Percentiles rank a stretch among this genome's conserved stretches.
Conservation (phyloP, 2,888 invertebrate species). For the Drosophila sordidula region DNA sequence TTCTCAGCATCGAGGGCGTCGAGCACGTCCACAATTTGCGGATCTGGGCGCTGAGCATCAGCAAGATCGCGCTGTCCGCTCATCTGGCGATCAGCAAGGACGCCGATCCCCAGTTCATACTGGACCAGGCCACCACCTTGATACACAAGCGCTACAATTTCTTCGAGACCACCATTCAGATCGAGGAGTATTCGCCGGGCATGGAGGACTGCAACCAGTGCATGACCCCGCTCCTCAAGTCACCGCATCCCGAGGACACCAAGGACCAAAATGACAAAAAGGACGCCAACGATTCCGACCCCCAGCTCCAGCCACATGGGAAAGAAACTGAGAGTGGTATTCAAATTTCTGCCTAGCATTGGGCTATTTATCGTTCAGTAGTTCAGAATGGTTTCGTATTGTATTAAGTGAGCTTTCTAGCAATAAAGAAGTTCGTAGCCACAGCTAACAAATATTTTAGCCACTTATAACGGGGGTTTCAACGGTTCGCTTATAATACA, state of each 20-base stretch:
- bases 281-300: too few species aligned
- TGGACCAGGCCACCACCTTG: conserved; percentile 54
- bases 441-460: too few species aligned
- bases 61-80: conserved; percentile 67
- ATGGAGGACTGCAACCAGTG: conserved; percentile 62
- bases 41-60: conserved; percentile 67
- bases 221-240: conserved; percentile 1
- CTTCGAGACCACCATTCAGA: conserved; percentile 72
- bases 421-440: too few species aligned
- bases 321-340: too few species aligned
- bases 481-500: too few species aligned
- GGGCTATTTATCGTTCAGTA: too few species aligned
- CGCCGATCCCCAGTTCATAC: conserved; percentile 65
- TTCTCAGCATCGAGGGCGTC: conserved; percentile 65
- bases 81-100: conserved; percentile 60
- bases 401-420: too few species aligned
- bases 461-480: too few species aligned
- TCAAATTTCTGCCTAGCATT: too few species aligned
- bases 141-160: conserved; percentile 60
- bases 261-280: not conserved
- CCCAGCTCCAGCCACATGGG: not conserved
- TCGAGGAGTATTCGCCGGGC: conserved; percentile 56
- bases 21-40: conserved; percentile 69
- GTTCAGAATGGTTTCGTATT: too few species aligned
- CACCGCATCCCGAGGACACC: too few species aligned